Evolutionary conservation across 2,113 vertebrate species (phyloP), one percentile per base, ranked within the genome.

Genomic region (Pycnonotus jocosus): DNA sequence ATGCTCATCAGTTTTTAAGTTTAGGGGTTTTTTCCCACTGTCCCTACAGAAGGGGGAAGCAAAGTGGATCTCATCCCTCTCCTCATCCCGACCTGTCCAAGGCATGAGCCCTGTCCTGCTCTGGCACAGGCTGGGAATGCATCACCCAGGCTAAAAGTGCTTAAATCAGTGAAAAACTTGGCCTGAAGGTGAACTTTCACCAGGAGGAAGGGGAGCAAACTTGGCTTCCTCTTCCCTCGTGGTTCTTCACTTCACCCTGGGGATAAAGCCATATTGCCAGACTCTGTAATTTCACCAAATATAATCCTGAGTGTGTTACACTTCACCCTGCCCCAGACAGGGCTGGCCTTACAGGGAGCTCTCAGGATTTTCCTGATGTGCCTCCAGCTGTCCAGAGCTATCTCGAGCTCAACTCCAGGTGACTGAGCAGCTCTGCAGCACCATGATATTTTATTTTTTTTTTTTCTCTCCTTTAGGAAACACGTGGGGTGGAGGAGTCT

Each of bases 381-480:
- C 15, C 40, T 82, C 54, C 60, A 83, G 57, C 37, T 66, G 15
- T 12, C 64, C 51, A 3, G 1, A 15, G 23, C 15, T 20, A 11
- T 22, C 45, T 45, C 73, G 64, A 82, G 25, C 21, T 45, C 16
- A 61, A 25, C 6, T 10, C 40, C 18, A 22, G 10, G 16, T 2
- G 4, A 14, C 20, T 7, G 44, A 50, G 11, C 24, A 69, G 21
- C 50, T 38, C n/a, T 13, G 6, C 30, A 64, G 56, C 90, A 31
- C 12, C 14, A 12, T 4, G 7, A 9, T 27, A 7, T 25, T 53
- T 51, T 3, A 8, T 6, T 42, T 45, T 15, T 38, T 15, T 38
- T 38, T 81, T 93, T 74, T 58, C 50, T 66, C 70, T 80, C 78
- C 86, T 37, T 25, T 42, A 98, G 98, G 91, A 83, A 95, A 79